phyloP scores from a whole-genome alignment of 2,888 invertebrate genomes.

The Sphaerophoria rueppellii region DNA sequence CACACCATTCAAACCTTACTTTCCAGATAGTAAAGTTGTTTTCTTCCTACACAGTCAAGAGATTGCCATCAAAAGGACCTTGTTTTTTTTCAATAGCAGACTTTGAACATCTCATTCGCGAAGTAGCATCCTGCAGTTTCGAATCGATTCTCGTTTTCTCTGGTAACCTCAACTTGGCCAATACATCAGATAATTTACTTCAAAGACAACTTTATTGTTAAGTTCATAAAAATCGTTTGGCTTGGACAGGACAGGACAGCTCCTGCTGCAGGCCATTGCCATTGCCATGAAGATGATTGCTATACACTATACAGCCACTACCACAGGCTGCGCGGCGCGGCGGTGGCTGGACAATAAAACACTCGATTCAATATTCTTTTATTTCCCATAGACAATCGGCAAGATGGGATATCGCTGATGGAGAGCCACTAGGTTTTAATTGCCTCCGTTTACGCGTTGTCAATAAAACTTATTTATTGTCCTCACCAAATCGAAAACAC shows the following conservation, averaged over 20 bases:
- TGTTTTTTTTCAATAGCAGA: slow-evolving; percentile 15
- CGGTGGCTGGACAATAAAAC: slow-evolving; percentile 35
- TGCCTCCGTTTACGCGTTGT: slow-evolving; percentile 67
- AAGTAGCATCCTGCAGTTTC: slow-evolving; percentile 47
- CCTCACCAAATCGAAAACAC: slow-evolving; percentile 27
- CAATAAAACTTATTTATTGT: slow-evolving; percentile 68
- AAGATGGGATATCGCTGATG: slow-evolving; percentile 32
- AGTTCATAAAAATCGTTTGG: slow-evolving; percentile 65
- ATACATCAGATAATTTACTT: slow-evolving; percentile 71
- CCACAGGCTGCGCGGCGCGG: no score
- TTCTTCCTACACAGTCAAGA: slow-evolving; percentile 43
- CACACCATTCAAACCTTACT: background rate
- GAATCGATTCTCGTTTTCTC: slow-evolving; percentile 3
- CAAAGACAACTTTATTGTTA: slow-evolving; percentile 71
- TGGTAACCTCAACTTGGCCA: slow-evolving; percentile 39
- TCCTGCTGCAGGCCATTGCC: slow-evolving; percentile 21
- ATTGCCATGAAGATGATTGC: slow-evolving; percentile 32
- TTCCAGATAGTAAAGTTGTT: slow-evolving; percentile 4
- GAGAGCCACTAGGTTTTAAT: slow-evolving; percentile 59
- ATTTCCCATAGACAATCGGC: background rate
- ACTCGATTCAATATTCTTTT: slow-evolving; percentile 23
- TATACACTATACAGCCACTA: slow-evolving; percentile 27
- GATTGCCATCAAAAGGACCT: slow-evolving; percentile 51
- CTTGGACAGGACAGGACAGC: slow-evolving; percentile 27
- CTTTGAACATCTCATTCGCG: slow-evolving; percentile 28